Base-by-base conservation (phyloP, 2,888 invertebrate genomes). In the Epinotia ramella region DNA sequence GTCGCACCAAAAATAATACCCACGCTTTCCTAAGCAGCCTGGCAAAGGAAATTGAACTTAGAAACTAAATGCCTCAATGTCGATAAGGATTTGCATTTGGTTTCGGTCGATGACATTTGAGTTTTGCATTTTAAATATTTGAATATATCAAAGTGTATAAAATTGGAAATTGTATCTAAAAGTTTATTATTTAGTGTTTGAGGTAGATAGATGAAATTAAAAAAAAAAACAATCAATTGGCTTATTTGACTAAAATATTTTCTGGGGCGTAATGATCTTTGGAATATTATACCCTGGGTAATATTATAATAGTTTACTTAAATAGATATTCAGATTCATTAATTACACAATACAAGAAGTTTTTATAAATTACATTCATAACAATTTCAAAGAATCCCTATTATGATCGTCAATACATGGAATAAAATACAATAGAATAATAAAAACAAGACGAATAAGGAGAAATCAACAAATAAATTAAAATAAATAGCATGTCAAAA, bases 1-100 rank as follows among this genome's bases (percentile, higher is more conserved):
- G 71, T 76, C 72, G 56, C 44, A 46, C 71, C 71, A 72, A 76
- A 76, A 63, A 76, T 75, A 75, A 70, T 66, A 67, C 76, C 76
- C 72, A 76, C 76, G 63, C 76, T 76, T 76, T 76, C 20, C 71
- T 76, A 63, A 75, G 18, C 12, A 18, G 46, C 44, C 9, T 46
- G 72, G 62, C 33, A 33, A 13, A 60, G 60, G 24, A 71, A 49
- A 62, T 53, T 28, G 18, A 60, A 71, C 75, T 66, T 56, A 71
- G 33, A 62, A 66, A 60, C 65, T 11, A 24, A 49, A 3, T 0
- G 18, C 4, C 3, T 11, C 33, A 75, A 71, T 60, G 66, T 62
- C 40, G 64, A 59, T 20, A 49, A 44, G 44, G 5, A 44, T 64
- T 16, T 11, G 4, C 13, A 49, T 70, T 44, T 65, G 28, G 12